These are phyloP conservation scores for Harpalus rubripes DNA, from an alignment of 2,888 invertebrate species.

Conservation along the genomic window DNA sequence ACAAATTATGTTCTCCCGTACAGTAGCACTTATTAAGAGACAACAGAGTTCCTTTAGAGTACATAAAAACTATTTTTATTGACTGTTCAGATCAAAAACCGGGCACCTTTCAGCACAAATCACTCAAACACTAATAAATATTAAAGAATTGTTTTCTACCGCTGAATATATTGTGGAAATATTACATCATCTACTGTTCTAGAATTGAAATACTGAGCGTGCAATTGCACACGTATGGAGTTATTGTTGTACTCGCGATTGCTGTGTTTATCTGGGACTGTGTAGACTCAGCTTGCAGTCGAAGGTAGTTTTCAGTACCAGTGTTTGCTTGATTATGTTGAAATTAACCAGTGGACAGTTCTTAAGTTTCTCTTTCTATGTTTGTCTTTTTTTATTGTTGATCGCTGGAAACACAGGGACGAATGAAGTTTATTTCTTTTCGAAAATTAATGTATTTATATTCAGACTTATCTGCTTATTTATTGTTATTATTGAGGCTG, in stretches of 20 bases:
- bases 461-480: too few species aligned
- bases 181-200: neutral
- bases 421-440: constrained; percentile 7
- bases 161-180: too few species aligned
- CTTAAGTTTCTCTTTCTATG: constrained; percentile 33
- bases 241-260: constrained; percentile 11
- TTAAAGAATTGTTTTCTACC: too few species aligned
- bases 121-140: neutral
- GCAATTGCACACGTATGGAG: constrained; percentile 33
- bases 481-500: too few species aligned
- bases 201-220: neutral
- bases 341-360: neutral
- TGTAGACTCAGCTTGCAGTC: neutral
- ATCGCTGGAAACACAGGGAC: constrained; percentile 6
- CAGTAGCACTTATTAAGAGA: constrained; percentile 67
- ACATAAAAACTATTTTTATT: constrained; percentile 67
- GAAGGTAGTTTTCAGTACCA: constrained; percentile 3
- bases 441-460: too few species aligned
- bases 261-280: neutral
- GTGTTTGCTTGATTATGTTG: constrained; percentile 23
- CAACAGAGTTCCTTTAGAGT: constrained; percentile 65
- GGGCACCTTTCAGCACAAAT: neutral
- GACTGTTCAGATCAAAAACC: neutral
- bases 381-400: constrained; percentile 41
- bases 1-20: constrained; percentile 68